Evolutionary conservation across 1,140 invertebrate genomes (phyloP).

Genomic region (Hyphantria cunea): DNA sequence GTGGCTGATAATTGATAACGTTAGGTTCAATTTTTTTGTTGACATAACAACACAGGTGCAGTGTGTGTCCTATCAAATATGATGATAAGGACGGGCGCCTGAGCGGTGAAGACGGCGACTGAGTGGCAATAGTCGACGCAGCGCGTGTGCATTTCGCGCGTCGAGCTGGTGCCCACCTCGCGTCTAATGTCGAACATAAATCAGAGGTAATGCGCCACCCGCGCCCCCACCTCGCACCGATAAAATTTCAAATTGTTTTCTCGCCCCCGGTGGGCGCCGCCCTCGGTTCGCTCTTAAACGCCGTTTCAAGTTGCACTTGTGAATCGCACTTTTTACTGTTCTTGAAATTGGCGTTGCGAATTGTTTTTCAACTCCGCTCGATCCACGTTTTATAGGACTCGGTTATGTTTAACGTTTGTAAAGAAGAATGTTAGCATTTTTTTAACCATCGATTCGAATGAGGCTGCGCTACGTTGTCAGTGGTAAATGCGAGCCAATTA

Average conservation of each 20-base stretch:
- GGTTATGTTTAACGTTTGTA: conserved; percentile 51
- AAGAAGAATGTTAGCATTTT: conserved; percentile 57
- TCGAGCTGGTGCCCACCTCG: conserved; percentile 51
- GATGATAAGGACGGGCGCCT: not conserved
- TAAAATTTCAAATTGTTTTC: conserved; percentile 80
- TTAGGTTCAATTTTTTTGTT: not conserved
- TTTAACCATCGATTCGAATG: conserved; percentile 51
- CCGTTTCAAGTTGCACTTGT: conserved; percentile 79
- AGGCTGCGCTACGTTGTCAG: conserved; percentile 67
- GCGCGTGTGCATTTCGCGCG: conserved; percentile 61
- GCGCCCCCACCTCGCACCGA: conserved; percentile 57
- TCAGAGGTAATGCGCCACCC: conserved; percentile 69
- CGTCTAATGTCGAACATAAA: conserved; percentile 72
- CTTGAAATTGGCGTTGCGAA: conserved; percentile 74
- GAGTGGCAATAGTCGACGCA: conserved; percentile 37
- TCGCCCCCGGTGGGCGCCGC: conserved; percentile 75
- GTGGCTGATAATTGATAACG: not conserved
- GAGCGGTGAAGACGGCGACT: conserved; percentile 6
- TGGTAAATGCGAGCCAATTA: conserved; percentile 81
- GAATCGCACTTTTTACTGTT: conserved; percentile 79
- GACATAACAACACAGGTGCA: not conserved
- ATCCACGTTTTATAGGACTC: conserved; percentile 39
- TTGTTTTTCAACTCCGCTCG: conserved; percentile 62
- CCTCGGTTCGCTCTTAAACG: conserved; percentile 79
- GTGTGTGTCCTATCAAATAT: not conserved